Percentiles rank a stretch among this genome's conserved stretches.
Evolutionary conservation across 2,888 invertebrate species (phyloP).

Genomic region (Hypena proboscidalis): DNA sequence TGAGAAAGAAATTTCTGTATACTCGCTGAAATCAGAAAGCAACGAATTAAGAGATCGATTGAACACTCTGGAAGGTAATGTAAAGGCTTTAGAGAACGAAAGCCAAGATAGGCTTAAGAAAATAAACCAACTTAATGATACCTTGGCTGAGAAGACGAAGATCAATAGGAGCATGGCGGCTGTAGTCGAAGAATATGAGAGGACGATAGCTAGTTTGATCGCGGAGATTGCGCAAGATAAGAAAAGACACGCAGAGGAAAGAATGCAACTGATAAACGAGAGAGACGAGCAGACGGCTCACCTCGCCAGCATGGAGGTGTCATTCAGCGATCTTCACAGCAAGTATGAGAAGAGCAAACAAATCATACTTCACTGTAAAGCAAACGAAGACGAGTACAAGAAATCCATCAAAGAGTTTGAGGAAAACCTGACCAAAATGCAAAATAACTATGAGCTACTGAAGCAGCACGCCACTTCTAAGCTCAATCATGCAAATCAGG

Average conservation of each 20-base stretch:
- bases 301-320: conserved; percentile 86
- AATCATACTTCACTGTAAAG: conserved; percentile 81
- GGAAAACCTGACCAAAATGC: conserved; percentile 89
- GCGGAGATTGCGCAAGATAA: conserved; percentile 89
- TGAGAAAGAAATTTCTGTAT: conserved; percentile 82
- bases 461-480: conserved; percentile 96
- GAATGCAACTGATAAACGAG: conserved; percentile 81
- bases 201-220: conserved; percentile 90
- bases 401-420: conserved; percentile 89
- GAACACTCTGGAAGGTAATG: conserved; percentile 65
- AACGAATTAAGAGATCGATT: conserved; percentile 80
- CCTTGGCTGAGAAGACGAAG: conserved; percentile 71
- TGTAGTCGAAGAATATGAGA: conserved; percentile 91
- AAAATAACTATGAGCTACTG: conserved; percentile 93
- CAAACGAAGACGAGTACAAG: conserved; percentile 88
- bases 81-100: conserved; percentile 64
- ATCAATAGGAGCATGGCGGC: conserved; percentile 85
- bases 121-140: conserved; percentile 70
- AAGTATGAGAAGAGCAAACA: conserved; percentile 88
- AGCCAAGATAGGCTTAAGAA: conserved; percentile 65
- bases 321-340: conserved; percentile 87
- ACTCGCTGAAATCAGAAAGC: conserved; percentile 78
- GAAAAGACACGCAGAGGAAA: conserved; percentile 83
- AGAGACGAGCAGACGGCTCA: conserved; percentile 87
- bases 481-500: conserved; percentile 90